These are phyloP conservation scores for Malthinus seriepunctatus DNA, from an alignment of 2,888 invertebrate genomes.

Conservation along the genomic window DNA sequence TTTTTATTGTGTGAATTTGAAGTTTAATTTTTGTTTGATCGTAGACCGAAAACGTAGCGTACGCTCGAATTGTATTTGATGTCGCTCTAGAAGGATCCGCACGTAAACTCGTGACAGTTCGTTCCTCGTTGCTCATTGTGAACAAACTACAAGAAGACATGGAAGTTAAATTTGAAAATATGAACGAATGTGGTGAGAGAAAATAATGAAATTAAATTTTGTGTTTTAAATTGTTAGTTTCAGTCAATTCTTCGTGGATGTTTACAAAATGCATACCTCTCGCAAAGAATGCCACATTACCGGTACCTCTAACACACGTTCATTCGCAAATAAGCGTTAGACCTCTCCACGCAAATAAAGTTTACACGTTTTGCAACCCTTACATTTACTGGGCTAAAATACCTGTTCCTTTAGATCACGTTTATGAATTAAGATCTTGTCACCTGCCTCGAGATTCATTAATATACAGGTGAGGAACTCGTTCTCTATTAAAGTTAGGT, in stretches of 20 bases:
- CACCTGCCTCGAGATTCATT: conserved; percentile 51
- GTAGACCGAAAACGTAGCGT: conserved; percentile 44
- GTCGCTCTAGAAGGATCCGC: conserved; percentile 93
- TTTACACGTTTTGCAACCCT: conserved; percentile 61
- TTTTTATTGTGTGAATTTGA: too few relatives aligned
- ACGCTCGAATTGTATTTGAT: conserved; percentile 86
- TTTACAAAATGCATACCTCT: conserved; percentile 53
- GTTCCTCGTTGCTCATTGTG: conserved; percentile 82
- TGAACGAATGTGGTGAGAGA: not conserved
- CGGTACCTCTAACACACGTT: conserved; percentile 78
- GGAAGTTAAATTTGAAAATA: conserved; percentile 71
- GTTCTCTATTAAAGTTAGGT: too few relatives aligned
- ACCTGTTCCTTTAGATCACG: conserved; percentile 53
- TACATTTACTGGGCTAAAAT: conserved; percentile 66
- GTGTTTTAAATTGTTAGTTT: not conserved
- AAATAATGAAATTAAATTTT: not conserved
- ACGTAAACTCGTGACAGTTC: conserved; percentile 87
- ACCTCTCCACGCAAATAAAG: conserved; percentile 61
- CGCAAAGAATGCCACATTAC: conserved; percentile 63
- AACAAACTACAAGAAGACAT: conserved; percentile 77
- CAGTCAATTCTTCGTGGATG: conserved; percentile 41
- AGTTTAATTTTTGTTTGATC: conserved; percentile 9
- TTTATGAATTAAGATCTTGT: conserved; percentile 54
- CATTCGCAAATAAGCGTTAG: conserved; percentile 75
- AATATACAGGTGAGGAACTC: conserved; percentile 52